These are phyloP conservation scores for Barnardius zonarius DNA, from an alignment of 2,113 vertebrate species.

Conservation along the genomic window DNA sequence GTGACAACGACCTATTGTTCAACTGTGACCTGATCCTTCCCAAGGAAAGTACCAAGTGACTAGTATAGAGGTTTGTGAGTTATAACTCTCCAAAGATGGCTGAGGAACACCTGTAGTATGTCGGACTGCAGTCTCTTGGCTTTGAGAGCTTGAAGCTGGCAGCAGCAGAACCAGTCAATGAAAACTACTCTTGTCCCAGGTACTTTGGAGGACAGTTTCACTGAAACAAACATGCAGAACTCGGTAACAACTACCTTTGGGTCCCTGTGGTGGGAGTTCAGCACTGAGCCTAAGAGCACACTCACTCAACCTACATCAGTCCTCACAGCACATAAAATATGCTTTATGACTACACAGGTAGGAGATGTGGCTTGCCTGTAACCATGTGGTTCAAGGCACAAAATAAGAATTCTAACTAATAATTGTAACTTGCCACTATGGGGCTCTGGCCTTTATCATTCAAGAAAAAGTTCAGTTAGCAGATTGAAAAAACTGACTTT, in stretches of 20 bases:
- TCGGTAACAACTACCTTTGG: fast-evolving
- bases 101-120: neutral
- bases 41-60: neutral
- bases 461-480: neutral
- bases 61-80: neutral
- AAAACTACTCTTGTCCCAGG: neutral
- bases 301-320: too few species aligned
- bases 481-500: neutral
- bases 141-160: neutral
- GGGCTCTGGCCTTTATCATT: neutral
- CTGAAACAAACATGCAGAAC: neutral
- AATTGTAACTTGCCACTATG: neutral
- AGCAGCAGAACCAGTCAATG: fast-evolving
- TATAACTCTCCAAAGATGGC: neutral
- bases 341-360: fast-evolving
- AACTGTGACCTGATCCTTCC: too few species aligned
- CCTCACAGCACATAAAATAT: neutral
- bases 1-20: fast-evolving
- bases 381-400: neutral
- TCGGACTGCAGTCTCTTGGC: too few species aligned
- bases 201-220: neutral
- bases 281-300: fast-evolving
- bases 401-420: neutral
- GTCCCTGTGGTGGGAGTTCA: neutral
- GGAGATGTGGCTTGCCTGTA: too few species aligned